These are phyloP conservation scores for Drosophila arawakana DNA, from an alignment of 1,140 invertebrate genomes.

Conservation along the genomic window DNA sequence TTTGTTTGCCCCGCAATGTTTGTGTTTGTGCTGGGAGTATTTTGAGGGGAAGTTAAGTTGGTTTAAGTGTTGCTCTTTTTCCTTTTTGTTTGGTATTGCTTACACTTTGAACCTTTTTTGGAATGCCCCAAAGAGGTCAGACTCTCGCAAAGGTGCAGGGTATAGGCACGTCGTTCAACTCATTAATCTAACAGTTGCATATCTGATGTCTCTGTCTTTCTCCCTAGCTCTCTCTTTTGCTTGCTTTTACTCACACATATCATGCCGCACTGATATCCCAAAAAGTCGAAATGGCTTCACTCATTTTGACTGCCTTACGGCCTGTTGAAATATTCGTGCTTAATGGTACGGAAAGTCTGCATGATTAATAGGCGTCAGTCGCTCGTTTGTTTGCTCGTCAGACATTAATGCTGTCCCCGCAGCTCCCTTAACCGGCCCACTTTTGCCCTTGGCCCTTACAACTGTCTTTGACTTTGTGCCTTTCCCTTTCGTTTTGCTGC, in stretches of 20 bases:
- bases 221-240: not conserved
- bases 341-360: constrained; percentile 80
- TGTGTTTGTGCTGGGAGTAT: constrained; percentile 16
- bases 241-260: constrained; percentile 13
- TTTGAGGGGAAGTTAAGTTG: not conserved
- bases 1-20: constrained; percentile 70
- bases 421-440: too few relatives aligned
- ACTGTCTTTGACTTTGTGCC: constrained; percentile 16
- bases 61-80: constrained; percentile 28
- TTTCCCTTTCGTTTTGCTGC: constrained; percentile 3
- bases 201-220: not conserved
- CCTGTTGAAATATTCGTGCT: constrained; percentile 68
- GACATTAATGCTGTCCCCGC: constrained; percentile 62
- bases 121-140: not conserved
- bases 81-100: constrained; percentile 37
- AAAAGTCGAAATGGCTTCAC: constrained; percentile 46
- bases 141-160: constrained; percentile 12
- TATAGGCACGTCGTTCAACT: constrained; percentile 27
- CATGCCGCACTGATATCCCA: constrained; percentile 48
- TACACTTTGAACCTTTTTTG: constrained; percentile 59
- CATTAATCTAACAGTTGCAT: constrained; percentile 32
- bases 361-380: constrained; percentile 81
- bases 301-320: constrained; percentile 24
- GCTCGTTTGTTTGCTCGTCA: constrained; percentile 67
- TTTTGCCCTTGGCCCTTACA: not conserved